Evolutionary conservation across 2,113 vertebrate genomes (phyloP).

Genomic region (Gulo gulo): DNA sequence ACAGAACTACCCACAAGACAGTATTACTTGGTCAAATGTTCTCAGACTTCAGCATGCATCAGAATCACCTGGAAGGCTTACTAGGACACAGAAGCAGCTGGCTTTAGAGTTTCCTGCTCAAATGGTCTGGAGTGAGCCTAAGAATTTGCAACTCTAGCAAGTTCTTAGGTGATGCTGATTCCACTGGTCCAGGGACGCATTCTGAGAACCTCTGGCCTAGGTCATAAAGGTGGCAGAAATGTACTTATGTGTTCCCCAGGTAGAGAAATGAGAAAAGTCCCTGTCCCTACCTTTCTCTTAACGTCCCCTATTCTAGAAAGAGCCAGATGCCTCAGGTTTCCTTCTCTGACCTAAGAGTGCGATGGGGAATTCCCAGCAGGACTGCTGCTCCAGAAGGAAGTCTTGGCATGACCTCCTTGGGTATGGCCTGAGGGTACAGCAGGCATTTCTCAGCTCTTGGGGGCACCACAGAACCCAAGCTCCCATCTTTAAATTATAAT

Average conservation of each 20-base stretch:
- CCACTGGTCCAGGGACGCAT: fast-evolving
- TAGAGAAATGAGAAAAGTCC: not conserved
- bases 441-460: not conserved
- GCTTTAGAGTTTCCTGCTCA: not conserved
- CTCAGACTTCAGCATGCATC: not conserved
- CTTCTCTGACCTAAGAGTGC: not conserved
- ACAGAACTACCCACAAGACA: no score
- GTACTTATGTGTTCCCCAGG: fast-evolving
- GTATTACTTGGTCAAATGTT: not conserved
- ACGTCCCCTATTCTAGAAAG: not conserved
- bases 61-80: not conserved
- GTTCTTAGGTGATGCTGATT: not conserved
- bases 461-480: not conserved
- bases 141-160: not conserved
- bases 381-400: not conserved
- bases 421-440: not conserved
- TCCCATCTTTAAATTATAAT: not conserved
- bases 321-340: not conserved
- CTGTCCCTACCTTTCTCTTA: not conserved
- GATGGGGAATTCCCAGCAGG: not conserved
- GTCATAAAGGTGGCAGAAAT: fast-evolving
- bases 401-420: not conserved
- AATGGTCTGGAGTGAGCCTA: not conserved
- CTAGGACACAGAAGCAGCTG: not conserved
- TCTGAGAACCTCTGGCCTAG: not conserved